Conservation (phyloP, 1,140 invertebrate genomes). For the Panulirus ornatus region DNA sequence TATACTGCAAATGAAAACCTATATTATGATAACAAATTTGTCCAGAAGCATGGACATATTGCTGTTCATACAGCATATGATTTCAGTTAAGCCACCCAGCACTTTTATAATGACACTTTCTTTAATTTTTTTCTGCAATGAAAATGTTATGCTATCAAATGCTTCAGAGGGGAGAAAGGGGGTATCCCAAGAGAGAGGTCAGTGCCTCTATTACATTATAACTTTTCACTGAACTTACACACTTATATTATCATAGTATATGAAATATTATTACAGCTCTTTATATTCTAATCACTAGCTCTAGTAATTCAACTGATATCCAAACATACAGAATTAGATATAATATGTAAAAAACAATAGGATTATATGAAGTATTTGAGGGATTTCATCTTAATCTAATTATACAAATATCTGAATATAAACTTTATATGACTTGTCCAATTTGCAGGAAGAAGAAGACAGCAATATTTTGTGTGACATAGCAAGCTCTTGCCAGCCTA, state of each 20-base stretch:
- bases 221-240: neutral
- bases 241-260: constrained; percentile 14
- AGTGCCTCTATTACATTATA: constrained; percentile 14
- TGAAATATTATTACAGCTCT: neutral
- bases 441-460: constrained; percentile 57
- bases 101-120: no score
- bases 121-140: no score
- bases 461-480: constrained; percentile 2
- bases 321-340: constrained; percentile 35
- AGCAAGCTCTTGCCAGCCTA: neutral
- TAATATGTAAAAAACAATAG: constrained; percentile 39
- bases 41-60: no score
- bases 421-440: constrained; percentile 72
- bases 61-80: no score
- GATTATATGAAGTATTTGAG: constrained; percentile 37
- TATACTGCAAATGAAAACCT: neutral
- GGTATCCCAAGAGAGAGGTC: constrained; percentile 15
- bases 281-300: neutral
- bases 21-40: no score
- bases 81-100: no score
- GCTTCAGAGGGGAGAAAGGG: neutral
- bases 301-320: neutral
- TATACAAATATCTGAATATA: constrained; percentile 65
- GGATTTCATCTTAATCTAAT: constrained; percentile 55
- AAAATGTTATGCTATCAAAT: no score